Evolutionary conservation across 2,888 invertebrate species (phyloP).

Genomic region (Epiblema foenella): DNA sequence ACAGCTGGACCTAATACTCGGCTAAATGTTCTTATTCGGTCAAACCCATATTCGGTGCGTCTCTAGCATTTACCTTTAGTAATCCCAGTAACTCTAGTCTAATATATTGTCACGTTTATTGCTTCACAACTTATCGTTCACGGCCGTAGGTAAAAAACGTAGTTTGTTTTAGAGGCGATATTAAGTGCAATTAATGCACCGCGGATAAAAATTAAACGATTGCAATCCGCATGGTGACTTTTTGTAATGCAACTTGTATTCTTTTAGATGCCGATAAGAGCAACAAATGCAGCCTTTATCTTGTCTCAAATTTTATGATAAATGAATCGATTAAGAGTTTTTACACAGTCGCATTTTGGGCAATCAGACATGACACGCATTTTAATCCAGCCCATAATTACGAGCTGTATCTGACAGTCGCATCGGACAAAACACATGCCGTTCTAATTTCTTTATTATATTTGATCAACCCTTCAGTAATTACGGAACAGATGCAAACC

Average conservation of each 20-base stretch:
- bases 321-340: slow-evolving; percentile 20
- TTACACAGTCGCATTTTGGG: slow-evolving; percentile 13
- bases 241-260: slow-evolving; percentile 8
- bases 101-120: too few species aligned
- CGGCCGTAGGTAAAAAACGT: too few species aligned
- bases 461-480: slow-evolving; percentile 52
- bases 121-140: too few species aligned
- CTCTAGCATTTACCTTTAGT: too few species aligned
- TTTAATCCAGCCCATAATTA: slow-evolving; percentile 41
- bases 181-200: background rate
- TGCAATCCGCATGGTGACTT: background rate
- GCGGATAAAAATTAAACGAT: background rate
- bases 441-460: slow-evolving; percentile 52
- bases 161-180: too few species aligned
- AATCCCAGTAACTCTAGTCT: too few species aligned
- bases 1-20: too few species aligned
- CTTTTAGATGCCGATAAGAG: slow-evolving; percentile 1
- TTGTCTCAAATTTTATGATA: slow-evolving; percentile 13
- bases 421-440: slow-evolving; percentile 41
- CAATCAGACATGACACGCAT: slow-evolving; percentile 32
- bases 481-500: slow-evolving; percentile 49
- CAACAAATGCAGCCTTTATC: slow-evolving; percentile 11
- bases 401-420: slow-evolving; percentile 25
- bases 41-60: too few species aligned
- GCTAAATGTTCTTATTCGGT: too few species aligned